Conservation (phyloP, 2,888 invertebrate species). For the Gastracanthus pulcherrimus region DNA sequence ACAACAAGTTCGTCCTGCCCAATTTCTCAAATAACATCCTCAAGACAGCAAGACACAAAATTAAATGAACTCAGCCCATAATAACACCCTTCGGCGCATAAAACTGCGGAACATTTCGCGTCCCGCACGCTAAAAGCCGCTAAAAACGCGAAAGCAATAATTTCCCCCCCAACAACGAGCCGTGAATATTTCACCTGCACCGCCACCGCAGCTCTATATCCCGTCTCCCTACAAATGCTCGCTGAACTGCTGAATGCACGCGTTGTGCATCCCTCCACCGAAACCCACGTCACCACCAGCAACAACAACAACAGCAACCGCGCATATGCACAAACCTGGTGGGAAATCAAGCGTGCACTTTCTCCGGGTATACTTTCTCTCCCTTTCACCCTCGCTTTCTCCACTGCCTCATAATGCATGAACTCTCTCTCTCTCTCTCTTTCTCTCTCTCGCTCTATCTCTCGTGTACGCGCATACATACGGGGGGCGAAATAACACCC, state of each 20-base stretch:
- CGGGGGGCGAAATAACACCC: conserved; percentile 42
- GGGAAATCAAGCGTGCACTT: conserved; percentile 3
- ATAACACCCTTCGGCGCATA: not conserved
- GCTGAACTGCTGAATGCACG: not conserved
- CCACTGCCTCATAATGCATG: conserved; percentile 11
- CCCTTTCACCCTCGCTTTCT: conserved; percentile 7
- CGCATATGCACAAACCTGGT: not conserved
- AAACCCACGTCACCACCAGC: not conserved
- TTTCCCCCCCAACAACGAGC: not conserved
- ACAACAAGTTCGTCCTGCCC: no score
- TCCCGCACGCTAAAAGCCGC: not conserved
- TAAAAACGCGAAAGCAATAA: not conserved
- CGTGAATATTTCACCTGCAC: not conserved
- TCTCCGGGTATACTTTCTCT: not conserved
- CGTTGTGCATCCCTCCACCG: not conserved
- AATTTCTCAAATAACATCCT: no score
- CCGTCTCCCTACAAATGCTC: not conserved
- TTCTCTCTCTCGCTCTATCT: no score
- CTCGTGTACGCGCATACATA: not conserved
- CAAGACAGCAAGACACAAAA: no score
- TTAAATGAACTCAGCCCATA: no score
- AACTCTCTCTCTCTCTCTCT: conserved; percentile 13
- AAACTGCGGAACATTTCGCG: not conserved
- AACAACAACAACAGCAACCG: not conserved
- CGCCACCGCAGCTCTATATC: no score